phyloP scores from a whole-genome alignment of 2,113 vertebrate species.

The Deroptyus accipitrinus region DNA sequence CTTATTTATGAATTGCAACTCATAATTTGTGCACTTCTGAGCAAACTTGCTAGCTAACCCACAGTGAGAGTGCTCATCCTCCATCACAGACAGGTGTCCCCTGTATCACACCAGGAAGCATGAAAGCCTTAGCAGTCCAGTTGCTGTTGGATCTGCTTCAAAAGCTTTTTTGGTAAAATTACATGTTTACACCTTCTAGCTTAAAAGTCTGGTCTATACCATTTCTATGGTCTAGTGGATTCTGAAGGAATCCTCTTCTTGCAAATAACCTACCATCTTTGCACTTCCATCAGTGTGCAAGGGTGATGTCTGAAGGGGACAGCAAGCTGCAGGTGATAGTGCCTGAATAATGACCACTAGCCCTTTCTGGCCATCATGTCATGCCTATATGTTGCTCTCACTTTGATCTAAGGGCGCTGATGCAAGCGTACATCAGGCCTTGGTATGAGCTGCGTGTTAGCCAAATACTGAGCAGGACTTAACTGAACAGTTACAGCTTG shows the following conservation, averaged over 20 bases:
- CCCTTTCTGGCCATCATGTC: rapidly evolving
- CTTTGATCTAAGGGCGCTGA: not conserved
- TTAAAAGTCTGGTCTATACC: rapidly evolving
- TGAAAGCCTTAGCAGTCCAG: not conserved
- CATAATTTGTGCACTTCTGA: not conserved
- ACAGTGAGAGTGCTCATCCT: not conserved
- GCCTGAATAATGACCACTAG: not conserved
- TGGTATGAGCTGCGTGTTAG: not conserved
- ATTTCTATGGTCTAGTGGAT: not conserved
- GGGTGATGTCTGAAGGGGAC: not conserved
- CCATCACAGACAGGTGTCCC: not conserved
- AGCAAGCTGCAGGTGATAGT: not conserved
- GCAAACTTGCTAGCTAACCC: not conserved
- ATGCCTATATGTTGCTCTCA: rapidly evolving
- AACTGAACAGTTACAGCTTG: not conserved
- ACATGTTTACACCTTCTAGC: rapidly evolving
- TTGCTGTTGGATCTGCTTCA: not conserved
- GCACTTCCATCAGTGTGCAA: rapidly evolving
- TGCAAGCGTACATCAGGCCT: not conserved
- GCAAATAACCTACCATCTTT: not conserved
- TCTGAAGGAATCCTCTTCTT: not conserved
- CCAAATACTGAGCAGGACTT: not conserved
- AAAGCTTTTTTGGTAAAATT: not conserved
- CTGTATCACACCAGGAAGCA: rapidly evolving
- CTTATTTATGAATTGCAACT: not conserved